Evolutionary conservation across 2,888 invertebrate genomes (phyloP).

Genomic region (Oxytorus armatus): DNA sequence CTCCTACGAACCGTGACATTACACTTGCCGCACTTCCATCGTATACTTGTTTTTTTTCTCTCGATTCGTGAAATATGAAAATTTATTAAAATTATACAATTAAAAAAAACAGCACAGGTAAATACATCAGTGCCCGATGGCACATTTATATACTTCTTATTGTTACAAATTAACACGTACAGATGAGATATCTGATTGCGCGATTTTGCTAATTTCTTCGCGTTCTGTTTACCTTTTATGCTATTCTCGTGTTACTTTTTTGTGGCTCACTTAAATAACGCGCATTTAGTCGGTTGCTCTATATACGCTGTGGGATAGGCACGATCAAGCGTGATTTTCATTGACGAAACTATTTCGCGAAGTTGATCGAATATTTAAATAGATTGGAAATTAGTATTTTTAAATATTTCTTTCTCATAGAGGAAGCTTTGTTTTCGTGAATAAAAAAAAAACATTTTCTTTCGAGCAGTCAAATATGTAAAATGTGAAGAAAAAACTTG

Average conservation of each 20-base stretch:
- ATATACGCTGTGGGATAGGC: not conserved
- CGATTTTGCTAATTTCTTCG: constrained; percentile 9
- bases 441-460: too few relatives aligned
- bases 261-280: constrained; percentile 13
- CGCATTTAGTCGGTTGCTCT: constrained; percentile 8
- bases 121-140: not conserved
- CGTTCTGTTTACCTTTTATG: constrained; percentile 4
- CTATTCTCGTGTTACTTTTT: constrained; percentile 2
- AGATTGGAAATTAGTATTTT: too few relatives aligned
- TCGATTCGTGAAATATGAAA: constrained; percentile 1
- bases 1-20: constrained; percentile 39
- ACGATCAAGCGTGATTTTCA: constrained; percentile 1
- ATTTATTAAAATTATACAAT: constrained; percentile 11
- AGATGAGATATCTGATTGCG: not conserved
- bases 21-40: constrained; percentile 12
- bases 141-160: not conserved
- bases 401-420: too few relatives aligned
- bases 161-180: not conserved
- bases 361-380: not conserved
- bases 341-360: not conserved
- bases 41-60: constrained; percentile 8
- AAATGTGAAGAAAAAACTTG: too few relatives aligned
- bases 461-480: too few relatives aligned
- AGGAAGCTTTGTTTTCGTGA: too few relatives aligned
- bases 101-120: constrained; percentile 6